Evolutionary conservation across 2,797 vertebrate genomes (phyloP).

Genomic region (Tarsius wallacei): DNA sequence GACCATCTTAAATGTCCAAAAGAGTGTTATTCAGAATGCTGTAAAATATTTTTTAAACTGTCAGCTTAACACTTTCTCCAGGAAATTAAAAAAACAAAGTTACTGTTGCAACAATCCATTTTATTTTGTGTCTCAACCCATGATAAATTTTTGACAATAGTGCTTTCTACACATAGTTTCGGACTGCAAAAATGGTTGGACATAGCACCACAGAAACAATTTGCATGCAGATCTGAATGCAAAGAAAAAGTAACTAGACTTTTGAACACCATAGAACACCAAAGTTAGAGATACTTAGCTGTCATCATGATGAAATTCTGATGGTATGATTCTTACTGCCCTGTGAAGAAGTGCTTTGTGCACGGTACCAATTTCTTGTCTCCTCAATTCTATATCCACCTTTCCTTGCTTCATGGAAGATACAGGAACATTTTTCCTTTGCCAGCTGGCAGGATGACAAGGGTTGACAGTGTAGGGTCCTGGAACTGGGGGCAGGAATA

Average conservation of each 20-base stretch:
- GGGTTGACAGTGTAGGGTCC: not conserved
- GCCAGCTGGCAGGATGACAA: not conserved
- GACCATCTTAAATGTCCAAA: not conserved
- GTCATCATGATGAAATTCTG: not conserved
- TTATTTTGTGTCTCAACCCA: not conserved
- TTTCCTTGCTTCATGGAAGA: not conserved
- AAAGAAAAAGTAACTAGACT: not conserved
- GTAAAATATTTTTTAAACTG: not conserved
- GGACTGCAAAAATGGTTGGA: not conserved
- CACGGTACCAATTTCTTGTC: not conserved
- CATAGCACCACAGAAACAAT: not conserved
- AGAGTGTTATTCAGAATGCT: not conserved
- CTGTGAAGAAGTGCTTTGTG: not conserved
- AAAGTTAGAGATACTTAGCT: not conserved
- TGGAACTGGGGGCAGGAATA: rapidly evolving
- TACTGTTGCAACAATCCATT: not conserved
- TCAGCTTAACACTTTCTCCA: not conserved
- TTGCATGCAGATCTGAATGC: not conserved
- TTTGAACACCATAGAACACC: not conserved
- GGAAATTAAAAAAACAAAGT: not conserved
- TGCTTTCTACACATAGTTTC: not conserved
- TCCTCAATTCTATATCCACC: not conserved
- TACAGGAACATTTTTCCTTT: not conserved
- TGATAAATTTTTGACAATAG: not conserved
- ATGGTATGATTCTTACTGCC: rapidly evolving